These are phyloP conservation scores for Pissodes strobi DNA, from an alignment of 1,140 invertebrate genomes.

Conservation along the genomic window DNA sequence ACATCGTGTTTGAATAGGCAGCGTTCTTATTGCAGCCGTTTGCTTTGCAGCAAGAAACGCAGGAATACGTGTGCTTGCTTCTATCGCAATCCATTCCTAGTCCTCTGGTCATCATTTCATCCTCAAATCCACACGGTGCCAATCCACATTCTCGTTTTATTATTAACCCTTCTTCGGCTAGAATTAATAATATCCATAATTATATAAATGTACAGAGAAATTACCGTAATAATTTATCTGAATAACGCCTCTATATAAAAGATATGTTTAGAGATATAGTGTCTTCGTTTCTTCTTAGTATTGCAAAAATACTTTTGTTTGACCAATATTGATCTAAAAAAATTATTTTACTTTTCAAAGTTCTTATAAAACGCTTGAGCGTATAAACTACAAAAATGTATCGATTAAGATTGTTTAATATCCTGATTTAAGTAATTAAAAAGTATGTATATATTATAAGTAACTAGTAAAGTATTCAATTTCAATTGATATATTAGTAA, in stretches of 20 bases:
- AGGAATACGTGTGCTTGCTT: conserved; percentile 54
- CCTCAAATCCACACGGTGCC: conserved; percentile 59
- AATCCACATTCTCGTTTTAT: conserved; percentile 60
- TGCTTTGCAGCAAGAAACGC: conserved; percentile 54
- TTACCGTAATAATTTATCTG: background rate
- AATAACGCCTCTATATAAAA: background rate
- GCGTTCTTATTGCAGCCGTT: conserved; percentile 55
- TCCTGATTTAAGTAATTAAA: too few species aligned
- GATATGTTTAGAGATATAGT: too few species aligned
- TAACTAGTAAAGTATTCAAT: too few species aligned
- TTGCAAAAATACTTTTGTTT: too few species aligned
- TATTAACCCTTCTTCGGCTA: conserved; percentile 54
- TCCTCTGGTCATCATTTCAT: conserved; percentile 54
- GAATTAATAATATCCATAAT: conserved; percentile 44
- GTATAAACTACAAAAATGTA: too few species aligned
- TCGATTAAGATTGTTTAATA: too few species aligned
- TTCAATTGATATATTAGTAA: too few species aligned
- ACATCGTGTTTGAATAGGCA: background rate
- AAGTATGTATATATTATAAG: too few species aligned
- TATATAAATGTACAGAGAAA: background rate
- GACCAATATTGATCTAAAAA: too few species aligned
- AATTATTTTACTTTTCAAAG: too few species aligned
- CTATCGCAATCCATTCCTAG: conserved; percentile 58
- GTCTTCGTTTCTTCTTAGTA: too few species aligned
- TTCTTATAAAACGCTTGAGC: too few species aligned